These are phyloP conservation scores for Argyra leucocephala DNA, from an alignment of 2,888 invertebrate species.

Conservation along the genomic window DNA sequence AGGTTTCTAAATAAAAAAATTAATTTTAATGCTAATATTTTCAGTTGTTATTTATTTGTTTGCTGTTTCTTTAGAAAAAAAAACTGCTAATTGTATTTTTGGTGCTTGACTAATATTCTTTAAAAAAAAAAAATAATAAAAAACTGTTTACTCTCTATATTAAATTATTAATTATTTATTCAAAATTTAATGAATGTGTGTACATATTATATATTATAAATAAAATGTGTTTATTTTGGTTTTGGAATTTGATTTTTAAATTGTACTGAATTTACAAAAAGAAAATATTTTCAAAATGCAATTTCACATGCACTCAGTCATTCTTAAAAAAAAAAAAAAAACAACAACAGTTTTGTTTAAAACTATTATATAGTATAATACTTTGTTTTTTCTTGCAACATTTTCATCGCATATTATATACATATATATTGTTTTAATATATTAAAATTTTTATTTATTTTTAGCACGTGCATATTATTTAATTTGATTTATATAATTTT, in stretches of 20 bases:
- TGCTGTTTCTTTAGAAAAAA: background rate
- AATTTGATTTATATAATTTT: too few species aligned
- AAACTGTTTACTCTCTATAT: too few species aligned
- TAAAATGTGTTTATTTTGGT: too few species aligned
- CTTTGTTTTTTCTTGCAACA: conserved; percentile 4
- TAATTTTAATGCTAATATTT: conserved; percentile 16
- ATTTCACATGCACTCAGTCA: background rate
- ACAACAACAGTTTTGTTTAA: background rate
- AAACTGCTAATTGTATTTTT: background rate
- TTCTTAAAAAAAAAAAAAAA: too few species aligned
- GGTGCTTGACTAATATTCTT: background rate
- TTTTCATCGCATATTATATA: background rate
- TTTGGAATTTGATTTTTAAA: too few species aligned
- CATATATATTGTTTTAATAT: conserved; percentile 11
- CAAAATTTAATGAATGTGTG: too few species aligned
- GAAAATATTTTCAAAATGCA: background rate
- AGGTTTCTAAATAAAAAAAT: conserved; percentile 51
- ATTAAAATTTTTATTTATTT: background rate
- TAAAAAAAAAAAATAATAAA: too few species aligned
- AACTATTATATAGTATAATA: background rate
- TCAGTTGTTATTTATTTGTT: conserved; percentile 7
- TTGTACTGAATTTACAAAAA: too few species aligned
- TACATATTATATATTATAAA: too few species aligned
- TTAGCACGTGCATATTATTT: conserved; percentile 3
- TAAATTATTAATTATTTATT: too few species aligned